Percentiles rank a stretch among this genome's conserved stretches.
phyloP scores from a whole-genome alignment of 2,797 vertebrate species.

The Sebastes nivosus region DNA sequence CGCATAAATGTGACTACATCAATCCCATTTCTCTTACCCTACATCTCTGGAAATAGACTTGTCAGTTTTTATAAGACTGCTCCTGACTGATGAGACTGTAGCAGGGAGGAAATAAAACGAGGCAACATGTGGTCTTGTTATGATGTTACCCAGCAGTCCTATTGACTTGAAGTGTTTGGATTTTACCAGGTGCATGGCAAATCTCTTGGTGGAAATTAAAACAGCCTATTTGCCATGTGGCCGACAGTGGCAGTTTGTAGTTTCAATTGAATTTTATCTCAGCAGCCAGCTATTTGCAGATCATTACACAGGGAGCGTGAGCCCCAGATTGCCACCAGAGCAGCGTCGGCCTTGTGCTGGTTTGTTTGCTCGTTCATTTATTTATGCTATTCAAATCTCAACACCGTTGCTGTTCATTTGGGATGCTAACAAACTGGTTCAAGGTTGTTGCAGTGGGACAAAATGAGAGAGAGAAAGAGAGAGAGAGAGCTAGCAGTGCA shows the following conservation, averaged over 20 bases:
- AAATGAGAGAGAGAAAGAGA: constrained; percentile 2
- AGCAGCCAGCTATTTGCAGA: constrained; percentile 80
- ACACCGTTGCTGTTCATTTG: constrained; percentile 67
- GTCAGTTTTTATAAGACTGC: neutral
- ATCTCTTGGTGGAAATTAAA: constrained; percentile 64
- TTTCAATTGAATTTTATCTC: constrained; percentile 79
- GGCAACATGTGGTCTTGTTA: constrained; percentile 48
- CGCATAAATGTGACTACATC: neutral
- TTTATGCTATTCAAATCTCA: constrained; percentile 80
- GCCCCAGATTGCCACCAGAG: constrained; percentile 68
- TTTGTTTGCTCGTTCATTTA: constrained; percentile 81
- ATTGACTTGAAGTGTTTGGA: constrained; percentile 66
- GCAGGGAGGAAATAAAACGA: neutral
- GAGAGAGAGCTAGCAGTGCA: constrained; percentile 25
- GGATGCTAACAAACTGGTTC: constrained; percentile 78
- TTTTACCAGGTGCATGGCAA: constrained; percentile 61
- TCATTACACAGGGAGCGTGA: constrained; percentile 72
- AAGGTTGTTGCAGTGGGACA: constrained; percentile 70
- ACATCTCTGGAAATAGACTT: neutral
- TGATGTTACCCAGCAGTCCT: constrained; percentile 51
- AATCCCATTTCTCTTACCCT: neutral
- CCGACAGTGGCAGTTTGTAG: constrained; percentile 58
- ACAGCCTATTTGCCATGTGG: constrained; percentile 70
- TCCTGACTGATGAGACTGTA: constrained; percentile 5
- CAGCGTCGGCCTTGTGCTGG: constrained; percentile 53